Evolutionary conservation across 30 jellyfish, hydroid and myxozoan genomes (phyloP), one percentile per base, ranked within the genome.

Genomic region (Turritopsis dohrnii): DNA sequence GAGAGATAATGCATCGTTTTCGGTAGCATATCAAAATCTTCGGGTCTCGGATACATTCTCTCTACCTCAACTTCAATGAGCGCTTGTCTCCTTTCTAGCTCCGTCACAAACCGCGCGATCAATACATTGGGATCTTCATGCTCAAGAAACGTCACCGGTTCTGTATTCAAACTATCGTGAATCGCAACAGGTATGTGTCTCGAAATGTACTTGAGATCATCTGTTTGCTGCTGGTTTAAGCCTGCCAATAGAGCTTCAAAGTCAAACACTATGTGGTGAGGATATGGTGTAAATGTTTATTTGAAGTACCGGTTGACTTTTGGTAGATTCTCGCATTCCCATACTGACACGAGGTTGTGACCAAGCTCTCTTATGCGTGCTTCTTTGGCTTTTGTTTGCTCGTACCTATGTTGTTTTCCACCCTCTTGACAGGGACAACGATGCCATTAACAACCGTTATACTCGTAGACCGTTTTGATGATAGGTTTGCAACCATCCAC

Each of bases 381-480:
- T 3, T 7, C 79, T 65, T 65, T 81, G 26, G 5, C 54, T 30
- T 74, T 22, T 26, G 84, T 81, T 20, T 1, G 60, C 3, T 5
- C 8, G 31, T 74, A 74, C 28, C 82, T 73, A 28, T 74, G 3
- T 71, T 25, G 7, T 7, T 65, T 22, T 26, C 8, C 88, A 17
- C 21, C n/a, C 3, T 73, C 7, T 20, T 29, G 82, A 81, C 88
- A 81, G 79, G 88, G 88, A 53, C 88, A 81, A 1, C 84, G 87
- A 52, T 81, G 84, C 88, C 84, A 81, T 22, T 81, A 60, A 29
- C 88, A 81, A 20, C 88, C 88, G 53, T 81, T 21, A 66, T 20
- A 81, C 84, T 81, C 84, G 84, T 52, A 81, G 66, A 81, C 88
- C 3, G 88, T 81, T 21, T 65, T 53, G 16, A 87, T 52, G 29